Conservation (phyloP, 2,888 invertebrate genomes). For the Phengaris alcon region DNA sequence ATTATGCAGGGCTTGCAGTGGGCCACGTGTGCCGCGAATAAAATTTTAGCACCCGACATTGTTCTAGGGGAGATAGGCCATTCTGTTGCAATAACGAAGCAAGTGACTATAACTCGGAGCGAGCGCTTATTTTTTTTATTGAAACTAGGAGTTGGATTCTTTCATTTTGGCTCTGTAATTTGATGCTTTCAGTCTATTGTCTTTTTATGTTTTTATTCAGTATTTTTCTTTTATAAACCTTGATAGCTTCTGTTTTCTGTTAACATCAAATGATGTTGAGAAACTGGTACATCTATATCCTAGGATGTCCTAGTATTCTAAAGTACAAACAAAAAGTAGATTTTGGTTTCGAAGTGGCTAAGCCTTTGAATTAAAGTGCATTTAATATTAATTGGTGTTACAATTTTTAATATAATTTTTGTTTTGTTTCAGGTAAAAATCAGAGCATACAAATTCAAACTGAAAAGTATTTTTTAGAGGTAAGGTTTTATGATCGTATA, state of each 20-base stretch:
- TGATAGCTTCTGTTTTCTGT: slow-evolving; percentile 1
- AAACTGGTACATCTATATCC: not conserved
- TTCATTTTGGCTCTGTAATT: slow-evolving; percentile 44
- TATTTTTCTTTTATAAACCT: not conserved
- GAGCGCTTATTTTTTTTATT: slow-evolving; percentile 58
- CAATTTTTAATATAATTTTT: slow-evolving; percentile 18
- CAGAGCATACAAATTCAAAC: slow-evolving; percentile 31
- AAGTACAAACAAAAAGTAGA: no score
- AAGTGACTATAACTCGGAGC: slow-evolving; percentile 64
- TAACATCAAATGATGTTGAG: not conserved
- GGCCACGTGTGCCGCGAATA: slow-evolving; percentile 75
- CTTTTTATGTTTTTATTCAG: slow-evolving; percentile 4
- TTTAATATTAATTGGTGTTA: not conserved
- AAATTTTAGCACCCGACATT: slow-evolving; percentile 75
- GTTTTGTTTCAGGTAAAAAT: slow-evolving; percentile 44
- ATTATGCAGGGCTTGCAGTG: slow-evolving; percentile 65
- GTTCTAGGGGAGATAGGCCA: slow-evolving; percentile 61
- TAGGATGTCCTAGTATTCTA: no score
- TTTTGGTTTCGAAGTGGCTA: no score
- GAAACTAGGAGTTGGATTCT: slow-evolving; percentile 48
- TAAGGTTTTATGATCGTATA: not conserved
- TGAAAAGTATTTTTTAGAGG: slow-evolving; percentile 1
- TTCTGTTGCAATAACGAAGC: slow-evolving; percentile 65
- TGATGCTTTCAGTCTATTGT: slow-evolving; percentile 28
- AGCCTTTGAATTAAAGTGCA: no score